Evolutionary conservation across 2,888 invertebrate genomes (phyloP).

Genomic region (Callimorpha dominula): DNA sequence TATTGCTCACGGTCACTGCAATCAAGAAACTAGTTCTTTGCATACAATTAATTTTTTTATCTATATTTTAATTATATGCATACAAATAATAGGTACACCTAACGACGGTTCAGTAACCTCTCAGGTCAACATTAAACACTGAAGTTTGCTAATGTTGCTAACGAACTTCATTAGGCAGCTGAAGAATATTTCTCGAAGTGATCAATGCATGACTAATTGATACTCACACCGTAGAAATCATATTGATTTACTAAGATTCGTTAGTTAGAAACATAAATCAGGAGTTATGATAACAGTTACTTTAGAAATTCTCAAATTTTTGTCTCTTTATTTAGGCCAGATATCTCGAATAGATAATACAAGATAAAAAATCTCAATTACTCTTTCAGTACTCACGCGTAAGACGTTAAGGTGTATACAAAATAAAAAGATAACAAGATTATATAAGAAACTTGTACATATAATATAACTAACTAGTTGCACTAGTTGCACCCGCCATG

Average conservation of each 20-base stretch:
- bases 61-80: background rate
- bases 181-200: background rate
- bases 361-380: too few relatives aligned
- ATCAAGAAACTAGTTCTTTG: background rate
- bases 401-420: too few relatives aligned
- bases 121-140: constrained; percentile 1
- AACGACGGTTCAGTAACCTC: background rate
- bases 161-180: constrained; percentile 5
- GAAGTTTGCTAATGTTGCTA: constrained; percentile 8
- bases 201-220: background rate
- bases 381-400: too few relatives aligned
- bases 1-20: too few relatives aligned
- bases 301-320: too few relatives aligned
- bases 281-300: too few relatives aligned
- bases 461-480: too few relatives aligned
- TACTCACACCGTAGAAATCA: background rate
- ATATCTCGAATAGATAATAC: too few relatives aligned
- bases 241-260: background rate
- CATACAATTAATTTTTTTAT: background rate
- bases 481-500: too few relatives aligned
- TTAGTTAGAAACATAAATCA: background rate
- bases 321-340: too few relatives aligned
- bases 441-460: too few relatives aligned
- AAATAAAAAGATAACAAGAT: too few relatives aligned
- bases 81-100: background rate